phyloP scores from a whole-genome alignment of 2,113 vertebrate species.

The Emberiza fucata region DNA sequence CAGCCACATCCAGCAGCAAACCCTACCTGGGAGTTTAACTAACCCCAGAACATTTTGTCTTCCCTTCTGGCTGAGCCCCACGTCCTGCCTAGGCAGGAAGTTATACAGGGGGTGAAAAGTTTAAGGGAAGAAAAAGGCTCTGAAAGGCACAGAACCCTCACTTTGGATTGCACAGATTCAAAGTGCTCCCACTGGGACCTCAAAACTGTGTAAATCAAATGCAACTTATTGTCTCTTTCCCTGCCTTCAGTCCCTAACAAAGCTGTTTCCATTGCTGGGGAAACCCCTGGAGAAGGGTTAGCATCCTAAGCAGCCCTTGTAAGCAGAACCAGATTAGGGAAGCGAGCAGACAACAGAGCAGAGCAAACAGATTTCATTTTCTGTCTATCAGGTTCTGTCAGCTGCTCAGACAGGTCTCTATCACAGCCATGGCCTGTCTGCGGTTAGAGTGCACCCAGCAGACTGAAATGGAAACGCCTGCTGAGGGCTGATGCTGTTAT shows the following conservation, averaged over 20 bases:
- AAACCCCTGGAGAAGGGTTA: background rate
- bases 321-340: background rate
- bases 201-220: background rate
- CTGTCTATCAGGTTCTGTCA: background rate
- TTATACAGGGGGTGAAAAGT: accelerated
- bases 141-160: accelerated
- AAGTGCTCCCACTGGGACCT: background rate
- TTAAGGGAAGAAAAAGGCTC: background rate
- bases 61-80: background rate
- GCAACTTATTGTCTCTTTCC: background rate
- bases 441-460: background rate
- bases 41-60: background rate
- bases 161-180: background rate
- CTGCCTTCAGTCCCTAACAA: background rate
- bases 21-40: background rate
- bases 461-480: background rate
- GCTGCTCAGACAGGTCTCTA: background rate
- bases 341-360: background rate
- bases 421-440: background rate
- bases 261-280: background rate
- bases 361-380: slow-evolving; percentile 5
- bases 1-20: background rate
- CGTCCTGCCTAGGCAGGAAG: background rate
- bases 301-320: background rate
- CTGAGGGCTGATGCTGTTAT: background rate